Conservation (phyloP, 1,140 invertebrate species). For the Drosophila rufa region DNA sequence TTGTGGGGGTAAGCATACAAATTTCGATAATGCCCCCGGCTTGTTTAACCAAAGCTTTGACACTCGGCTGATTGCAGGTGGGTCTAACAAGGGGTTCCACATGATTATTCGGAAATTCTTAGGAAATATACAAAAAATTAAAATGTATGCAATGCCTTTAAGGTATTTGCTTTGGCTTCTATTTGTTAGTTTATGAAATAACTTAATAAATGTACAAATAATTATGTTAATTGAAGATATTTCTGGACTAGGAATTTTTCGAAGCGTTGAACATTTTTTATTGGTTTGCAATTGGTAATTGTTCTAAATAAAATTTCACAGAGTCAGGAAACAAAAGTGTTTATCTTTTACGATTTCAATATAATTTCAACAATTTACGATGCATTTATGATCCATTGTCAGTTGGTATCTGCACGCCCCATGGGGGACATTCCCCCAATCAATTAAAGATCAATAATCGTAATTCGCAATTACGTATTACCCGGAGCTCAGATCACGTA, state of each 20-base stretch:
- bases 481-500: constrained; percentile 45
- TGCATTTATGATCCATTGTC: constrained; percentile 35
- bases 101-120: neutral
- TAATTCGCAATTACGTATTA: constrained; percentile 68
- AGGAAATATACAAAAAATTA: neutral
- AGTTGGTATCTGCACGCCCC: constrained; percentile 1
- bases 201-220: neutral
- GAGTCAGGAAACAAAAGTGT: neutral
- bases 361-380: constrained; percentile 12
- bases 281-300: neutral
- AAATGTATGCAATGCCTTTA: neutral
- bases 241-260: neutral
- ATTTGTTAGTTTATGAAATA: neutral
- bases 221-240: neutral
- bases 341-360: constrained; percentile 12
- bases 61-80: constrained; percentile 22
- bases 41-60: constrained; percentile 25
- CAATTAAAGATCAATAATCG: constrained; percentile 72
- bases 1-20: constrained; percentile 55
- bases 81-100: constrained; percentile 1
- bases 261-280: neutral
- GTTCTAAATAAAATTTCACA: neutral
- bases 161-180: neutral
- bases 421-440: constrained; percentile 27
- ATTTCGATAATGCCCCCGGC: constrained; percentile 46